These are phyloP conservation scores for Peromyscus leucopus DNA, from an alignment of 2,113 vertebrate genomes.

Conservation along the genomic window DNA sequence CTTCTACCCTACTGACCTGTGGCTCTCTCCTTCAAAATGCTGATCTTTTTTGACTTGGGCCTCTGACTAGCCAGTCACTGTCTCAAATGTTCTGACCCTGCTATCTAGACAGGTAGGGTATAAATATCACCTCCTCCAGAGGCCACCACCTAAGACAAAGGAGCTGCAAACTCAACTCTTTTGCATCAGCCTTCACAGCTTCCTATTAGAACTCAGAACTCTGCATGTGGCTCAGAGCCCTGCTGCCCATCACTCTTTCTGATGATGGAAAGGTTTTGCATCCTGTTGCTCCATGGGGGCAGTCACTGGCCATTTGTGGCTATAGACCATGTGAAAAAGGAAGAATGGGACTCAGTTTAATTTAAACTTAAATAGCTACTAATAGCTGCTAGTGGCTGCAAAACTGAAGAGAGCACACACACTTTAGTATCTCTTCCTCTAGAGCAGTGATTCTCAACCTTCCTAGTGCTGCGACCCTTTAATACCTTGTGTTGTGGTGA, in stretches of 20 bases:
- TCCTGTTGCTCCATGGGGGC: neutral
- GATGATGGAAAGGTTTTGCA: neutral
- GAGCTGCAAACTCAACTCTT: neutral
- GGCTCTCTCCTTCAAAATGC: neutral
- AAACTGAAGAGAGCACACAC: neutral
- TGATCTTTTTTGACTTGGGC: neutral
- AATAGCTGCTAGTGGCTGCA: neutral
- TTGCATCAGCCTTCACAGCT: neutral
- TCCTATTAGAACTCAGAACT: neutral
- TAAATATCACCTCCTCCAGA: neutral
- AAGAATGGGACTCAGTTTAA: neutral
- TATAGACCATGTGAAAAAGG: neutral
- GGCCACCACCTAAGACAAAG: neutral
- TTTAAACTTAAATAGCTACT: constrained; percentile 7
- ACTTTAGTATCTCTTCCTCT: neutral
- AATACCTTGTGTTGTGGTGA: neutral
- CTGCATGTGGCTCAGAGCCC: neutral
- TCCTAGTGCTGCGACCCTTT: neutral
- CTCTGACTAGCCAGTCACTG: neutral
- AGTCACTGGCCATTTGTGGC: neutral
- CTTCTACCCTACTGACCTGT: neutral
- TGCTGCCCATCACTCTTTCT: neutral
- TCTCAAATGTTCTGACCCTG: neutral
- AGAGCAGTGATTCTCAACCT: neutral
- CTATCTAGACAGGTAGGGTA: neutral